These are phyloP conservation scores for Esox lucius DNA, from an alignment of 2,797 vertebrate genomes.

Conservation along the genomic window DNA sequence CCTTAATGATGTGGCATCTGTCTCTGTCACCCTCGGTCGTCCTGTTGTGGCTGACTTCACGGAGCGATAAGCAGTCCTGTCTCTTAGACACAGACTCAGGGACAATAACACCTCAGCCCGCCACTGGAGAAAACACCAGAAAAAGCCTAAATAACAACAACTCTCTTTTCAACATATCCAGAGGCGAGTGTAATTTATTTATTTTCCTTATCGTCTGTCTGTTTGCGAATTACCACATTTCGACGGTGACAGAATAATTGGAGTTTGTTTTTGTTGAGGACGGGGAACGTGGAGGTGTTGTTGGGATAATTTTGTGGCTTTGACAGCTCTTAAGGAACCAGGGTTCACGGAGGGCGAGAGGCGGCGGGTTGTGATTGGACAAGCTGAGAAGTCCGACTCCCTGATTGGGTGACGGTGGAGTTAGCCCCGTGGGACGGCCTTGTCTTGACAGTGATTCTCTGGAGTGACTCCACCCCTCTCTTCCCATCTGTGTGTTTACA, in stretches of 20 bases:
- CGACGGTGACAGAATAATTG: constrained; percentile 15
- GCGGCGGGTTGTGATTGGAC: constrained; percentile 18
- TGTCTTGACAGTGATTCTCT: constrained; percentile 49
- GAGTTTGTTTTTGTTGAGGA: constrained; percentile 24
- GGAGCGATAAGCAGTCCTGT: constrained; percentile 70
- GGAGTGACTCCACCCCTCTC: constrained; percentile 51
- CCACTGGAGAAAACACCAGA: constrained; percentile 40
- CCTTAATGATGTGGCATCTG: constrained; percentile 80
- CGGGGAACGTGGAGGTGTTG: neutral
- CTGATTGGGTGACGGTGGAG: constrained; percentile 30
- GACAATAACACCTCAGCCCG: constrained; percentile 52
- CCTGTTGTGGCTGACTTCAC: constrained; percentile 70
- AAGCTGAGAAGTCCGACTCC: constrained; percentile 14
- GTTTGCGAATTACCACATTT: constrained; percentile 20
- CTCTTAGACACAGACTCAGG: constrained; percentile 52
- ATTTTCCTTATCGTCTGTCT: neutral
- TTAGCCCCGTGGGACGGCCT: constrained; percentile 33
- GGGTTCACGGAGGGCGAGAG: constrained; percentile 3
- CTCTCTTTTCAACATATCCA: constrained; percentile 27
- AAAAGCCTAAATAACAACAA: constrained; percentile 47
- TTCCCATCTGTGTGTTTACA: constrained; percentile 73
- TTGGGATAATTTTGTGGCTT: constrained; percentile 21
- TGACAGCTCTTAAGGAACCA: neutral
- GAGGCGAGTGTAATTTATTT: neutral
- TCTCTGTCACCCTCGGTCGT: constrained; percentile 74